These are phyloP conservation scores for Pseudopleuronectes americanus DNA, from an alignment of 2,797 vertebrate genomes.

Conservation along the genomic window DNA sequence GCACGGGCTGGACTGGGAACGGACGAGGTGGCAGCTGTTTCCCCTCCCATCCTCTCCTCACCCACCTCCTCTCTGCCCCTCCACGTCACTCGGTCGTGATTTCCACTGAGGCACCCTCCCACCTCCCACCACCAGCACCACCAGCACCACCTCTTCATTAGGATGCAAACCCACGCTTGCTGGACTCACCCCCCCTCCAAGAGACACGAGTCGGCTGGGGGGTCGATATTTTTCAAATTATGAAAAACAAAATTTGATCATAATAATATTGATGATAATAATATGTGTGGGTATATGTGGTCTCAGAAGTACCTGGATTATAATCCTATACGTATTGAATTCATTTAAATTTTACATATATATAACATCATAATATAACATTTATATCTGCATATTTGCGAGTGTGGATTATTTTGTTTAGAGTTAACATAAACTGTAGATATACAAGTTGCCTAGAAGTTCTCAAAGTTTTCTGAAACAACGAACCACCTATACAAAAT, in stretches of 20 bases:
- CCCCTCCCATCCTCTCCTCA: slow-evolving; percentile 59
- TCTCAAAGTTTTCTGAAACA: too few species aligned
- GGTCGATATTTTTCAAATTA: not conserved
- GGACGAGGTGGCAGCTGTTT: slow-evolving; percentile 70
- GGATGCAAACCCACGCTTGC: slow-evolving; percentile 83
- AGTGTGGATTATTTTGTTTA: too few species aligned
- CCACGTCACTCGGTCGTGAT: slow-evolving; percentile 84
- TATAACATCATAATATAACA: too few species aligned
- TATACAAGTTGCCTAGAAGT: too few species aligned
- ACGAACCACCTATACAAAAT: too few species aligned
- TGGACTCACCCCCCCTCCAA: slow-evolving; percentile 12
- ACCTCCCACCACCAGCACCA: slow-evolving; percentile 73
- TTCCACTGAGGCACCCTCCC: slow-evolving; percentile 78
- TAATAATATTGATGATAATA: too few species aligned
- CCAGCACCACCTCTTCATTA: slow-evolving; percentile 81
- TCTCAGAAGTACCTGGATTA: too few species aligned
- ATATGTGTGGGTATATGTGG: too few species aligned
- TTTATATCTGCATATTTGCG: too few species aligned
- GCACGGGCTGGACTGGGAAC: slow-evolving; percentile 62
- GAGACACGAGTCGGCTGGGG: slow-evolving; percentile 25
- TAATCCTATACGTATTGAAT: too few species aligned
- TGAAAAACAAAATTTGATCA: not conserved
- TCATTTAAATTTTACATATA: too few species aligned
- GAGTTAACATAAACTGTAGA: too few species aligned
- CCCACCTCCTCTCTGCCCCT: slow-evolving; percentile 76